Evolutionary conservation across 2,113 vertebrate genomes (phyloP).

Genomic region (Anolis sagrei): DNA sequence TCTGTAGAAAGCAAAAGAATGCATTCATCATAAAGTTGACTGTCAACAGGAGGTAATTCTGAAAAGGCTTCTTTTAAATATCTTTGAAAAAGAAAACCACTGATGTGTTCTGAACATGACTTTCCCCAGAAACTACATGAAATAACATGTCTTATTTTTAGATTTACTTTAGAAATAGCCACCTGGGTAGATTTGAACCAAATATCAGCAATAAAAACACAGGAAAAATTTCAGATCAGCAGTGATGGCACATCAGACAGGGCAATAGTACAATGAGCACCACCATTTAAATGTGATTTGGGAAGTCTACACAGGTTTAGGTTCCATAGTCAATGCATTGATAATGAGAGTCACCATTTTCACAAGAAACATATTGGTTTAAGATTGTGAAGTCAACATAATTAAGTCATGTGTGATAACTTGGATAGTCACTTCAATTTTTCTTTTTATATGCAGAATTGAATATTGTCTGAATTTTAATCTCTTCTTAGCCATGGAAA

Average conservation of each 20-base stretch:
- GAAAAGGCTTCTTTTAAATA: background rate
- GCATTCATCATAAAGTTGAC: rapidly evolving
- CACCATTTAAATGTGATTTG: background rate
- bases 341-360: background rate
- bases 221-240: background rate
- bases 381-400: background rate
- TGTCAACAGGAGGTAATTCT: background rate
- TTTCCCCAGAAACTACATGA: background rate
- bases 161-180: background rate
- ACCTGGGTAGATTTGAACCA: background rate
- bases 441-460: background rate
- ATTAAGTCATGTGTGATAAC: background rate
- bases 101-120: background rate
- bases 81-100: background rate
- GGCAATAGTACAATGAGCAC: background rate
- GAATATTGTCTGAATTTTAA: background rate
- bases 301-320: background rate
- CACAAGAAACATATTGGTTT: background rate
- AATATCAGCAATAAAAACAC: background rate
- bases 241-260: background rate
- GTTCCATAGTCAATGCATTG: background rate
- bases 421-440: background rate
- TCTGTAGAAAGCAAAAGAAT: conserved; percentile 70
- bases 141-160: background rate
- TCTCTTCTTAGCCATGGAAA: too few relatives aligned